Evolutionary conservation across 1,140 invertebrate genomes (phyloP), one percentile per base, ranked within the genome.

Genomic region (Neodiprion fabricii): DNA sequence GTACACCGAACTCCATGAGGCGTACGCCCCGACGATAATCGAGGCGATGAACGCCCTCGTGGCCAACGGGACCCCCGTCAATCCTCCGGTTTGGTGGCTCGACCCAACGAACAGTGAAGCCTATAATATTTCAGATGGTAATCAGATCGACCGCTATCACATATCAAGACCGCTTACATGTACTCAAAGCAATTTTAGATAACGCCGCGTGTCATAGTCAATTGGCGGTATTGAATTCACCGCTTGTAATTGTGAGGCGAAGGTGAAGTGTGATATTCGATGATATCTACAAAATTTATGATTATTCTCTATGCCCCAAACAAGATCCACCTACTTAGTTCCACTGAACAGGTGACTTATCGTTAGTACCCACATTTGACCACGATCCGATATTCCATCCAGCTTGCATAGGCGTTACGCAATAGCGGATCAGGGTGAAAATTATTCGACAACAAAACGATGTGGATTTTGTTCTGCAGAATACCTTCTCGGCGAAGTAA

Each of bases 61-160:
- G 0, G 72, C 80, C 1, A 86, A 89, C 7, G 95, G 95, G 65
- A 89, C 89, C 7, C 94, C 94, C 0, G 91, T 95, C 28, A 94
- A 96, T 83, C 87, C 93, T 9, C 95, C 95, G 0, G 88, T 96
- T 14, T 97, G 96, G 95, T 96, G 95, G 95, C 89, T 94, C 1
- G 92, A 92, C 72, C 94, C 95, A 0, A 86, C 86, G 0, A 92
- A 95, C 78, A 71, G 85, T 40, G 85, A 85, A 21, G 92, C 94
- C 0, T 89, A 91, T 17, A 89, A 82, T 3, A 89, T 93, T 61
- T 90, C 91, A 79, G 90, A 92, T 77, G 89, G 92, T 93, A 84
- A 82, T 82, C 83, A 28, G 10, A 21, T 67, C 17, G 17, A 9
- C 7, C 4, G 28, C 28, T 40, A 40, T 40, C 28, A 5, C 28